Percentiles rank a stretch among this genome's conserved stretches.
phyloP scores from a whole-genome alignment of 35 echinoderm and acorn worm genomes.

The Strongylocentrotus purpuratus region DNA sequence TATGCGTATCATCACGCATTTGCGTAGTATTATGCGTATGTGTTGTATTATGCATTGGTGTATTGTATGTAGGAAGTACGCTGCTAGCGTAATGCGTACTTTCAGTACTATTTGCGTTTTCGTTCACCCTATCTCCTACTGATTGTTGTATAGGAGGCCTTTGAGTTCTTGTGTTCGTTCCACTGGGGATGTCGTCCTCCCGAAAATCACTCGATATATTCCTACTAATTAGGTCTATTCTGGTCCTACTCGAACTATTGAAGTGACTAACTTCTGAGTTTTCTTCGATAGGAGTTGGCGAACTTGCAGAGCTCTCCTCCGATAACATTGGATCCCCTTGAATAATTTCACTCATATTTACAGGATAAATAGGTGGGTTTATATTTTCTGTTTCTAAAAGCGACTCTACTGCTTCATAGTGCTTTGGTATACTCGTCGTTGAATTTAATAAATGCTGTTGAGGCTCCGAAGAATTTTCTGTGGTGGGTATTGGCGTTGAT shows the following conservation, averaged over 20 bases:
- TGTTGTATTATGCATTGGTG: no score
- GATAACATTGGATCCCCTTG: not conserved
- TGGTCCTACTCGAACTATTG: not conserved
- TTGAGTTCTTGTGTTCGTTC: not conserved
- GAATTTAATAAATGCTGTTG: not conserved
- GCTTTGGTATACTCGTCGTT: not conserved
- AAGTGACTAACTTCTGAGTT: no score
- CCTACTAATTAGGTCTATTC: not conserved
- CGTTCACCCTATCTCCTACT: not conserved
- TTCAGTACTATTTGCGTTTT: not conserved
- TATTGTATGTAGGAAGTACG: not conserved
- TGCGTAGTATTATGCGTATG: not conserved
- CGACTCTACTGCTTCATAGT: not conserved
- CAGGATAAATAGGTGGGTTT: not conserved
- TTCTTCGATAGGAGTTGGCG: no score
- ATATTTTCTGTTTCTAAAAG: slow-evolving; percentile 19
- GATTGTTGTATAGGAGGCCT: not conserved
- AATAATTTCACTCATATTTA: not conserved
- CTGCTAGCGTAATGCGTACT: not conserved
- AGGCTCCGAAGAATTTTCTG: not conserved
- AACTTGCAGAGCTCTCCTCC: not conserved
- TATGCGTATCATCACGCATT: not conserved
- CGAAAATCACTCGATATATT: not conserved
- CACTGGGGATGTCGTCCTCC: not conserved
- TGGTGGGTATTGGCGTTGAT: not conserved